A percentile compares a stretch with the other conserved stretches of the same genome.
Conservation (phyloP, 2,797 vertebrate species). For the Xiphorhynchus erythropygius region DNA sequence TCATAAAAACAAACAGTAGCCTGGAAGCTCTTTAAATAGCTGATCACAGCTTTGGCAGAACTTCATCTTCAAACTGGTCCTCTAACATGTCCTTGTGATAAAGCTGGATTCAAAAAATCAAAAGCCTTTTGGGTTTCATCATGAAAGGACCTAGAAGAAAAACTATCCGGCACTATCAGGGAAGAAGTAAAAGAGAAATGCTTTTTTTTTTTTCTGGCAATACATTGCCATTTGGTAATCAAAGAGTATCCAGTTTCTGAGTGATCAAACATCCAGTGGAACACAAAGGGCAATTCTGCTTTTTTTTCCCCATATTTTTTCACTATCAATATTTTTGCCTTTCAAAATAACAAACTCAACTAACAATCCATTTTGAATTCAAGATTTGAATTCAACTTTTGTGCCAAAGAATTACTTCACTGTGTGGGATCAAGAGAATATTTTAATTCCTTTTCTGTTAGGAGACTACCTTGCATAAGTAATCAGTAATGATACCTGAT, state of each 20-base stretch:
- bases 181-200: not conserved
- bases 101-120: not conserved
- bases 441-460: constrained; percentile 12
- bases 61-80: constrained; percentile 39
- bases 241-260: not conserved
- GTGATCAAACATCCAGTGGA: not conserved
- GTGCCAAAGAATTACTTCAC: not conserved
- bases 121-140: not conserved
- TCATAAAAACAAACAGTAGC: constrained; percentile 52
- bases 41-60: constrained; percentile 44
- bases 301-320: not conserved
- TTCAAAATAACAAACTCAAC: not conserved
- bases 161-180: not conserved
- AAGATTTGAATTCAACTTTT: not conserved
- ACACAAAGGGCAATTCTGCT: not conserved
- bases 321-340: not conserved
- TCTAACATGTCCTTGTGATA: constrained; percentile 43
- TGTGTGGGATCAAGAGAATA: not conserved
- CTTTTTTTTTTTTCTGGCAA: not conserved
- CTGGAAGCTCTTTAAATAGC: constrained; percentile 46
- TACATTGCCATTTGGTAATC: not conserved
- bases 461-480: constrained; percentile 12
- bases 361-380: not conserved
- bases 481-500: not conserved
- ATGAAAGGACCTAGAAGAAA: not conserved